These are phyloP conservation scores for Stylophora pistillata DNA, from an alignment of 64 coral and sea anemone genomes.

Conservation along the genomic window DNA sequence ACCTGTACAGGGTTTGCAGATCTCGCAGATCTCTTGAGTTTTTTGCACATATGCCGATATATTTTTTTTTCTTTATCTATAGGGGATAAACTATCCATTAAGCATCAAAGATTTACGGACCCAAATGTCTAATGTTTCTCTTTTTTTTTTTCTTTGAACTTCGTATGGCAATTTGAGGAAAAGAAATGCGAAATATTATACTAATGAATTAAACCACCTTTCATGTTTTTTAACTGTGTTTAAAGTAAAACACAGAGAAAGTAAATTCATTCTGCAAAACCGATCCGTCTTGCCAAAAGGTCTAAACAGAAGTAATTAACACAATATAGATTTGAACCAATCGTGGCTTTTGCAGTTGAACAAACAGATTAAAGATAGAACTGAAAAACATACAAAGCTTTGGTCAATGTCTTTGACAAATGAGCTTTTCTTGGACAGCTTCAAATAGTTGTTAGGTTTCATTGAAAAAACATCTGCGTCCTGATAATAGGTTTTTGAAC, in stretches of 20 bases:
- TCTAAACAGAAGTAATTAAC: background rate
- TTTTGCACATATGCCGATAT: no score
- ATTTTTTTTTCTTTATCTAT: no score
- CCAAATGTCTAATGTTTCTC: no score
- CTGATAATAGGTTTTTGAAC: background rate
- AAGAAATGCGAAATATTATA: no score
- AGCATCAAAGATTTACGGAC: no score
- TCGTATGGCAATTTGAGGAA: no score
- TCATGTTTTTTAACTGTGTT: background rate
- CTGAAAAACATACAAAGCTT: background rate
- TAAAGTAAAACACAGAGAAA: background rate
- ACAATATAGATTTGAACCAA: background rate
- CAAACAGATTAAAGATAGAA: background rate
- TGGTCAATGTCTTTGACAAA: background rate
- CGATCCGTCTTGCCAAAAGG: background rate
- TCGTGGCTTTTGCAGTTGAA: background rate
- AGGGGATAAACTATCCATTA: no score
- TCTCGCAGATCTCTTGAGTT: no score
- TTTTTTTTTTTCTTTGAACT: no score
- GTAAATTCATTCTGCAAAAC: constrained; percentile 9
- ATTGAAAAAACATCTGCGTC: constrained; percentile 2
- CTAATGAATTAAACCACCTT: no score
- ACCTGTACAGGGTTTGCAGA: no score
- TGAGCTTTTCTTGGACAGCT: background rate
- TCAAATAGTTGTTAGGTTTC: background rate